Evolutionary conservation across 2,888 invertebrate genomes (phyloP).

Genomic region (Orthosia cruda): DNA sequence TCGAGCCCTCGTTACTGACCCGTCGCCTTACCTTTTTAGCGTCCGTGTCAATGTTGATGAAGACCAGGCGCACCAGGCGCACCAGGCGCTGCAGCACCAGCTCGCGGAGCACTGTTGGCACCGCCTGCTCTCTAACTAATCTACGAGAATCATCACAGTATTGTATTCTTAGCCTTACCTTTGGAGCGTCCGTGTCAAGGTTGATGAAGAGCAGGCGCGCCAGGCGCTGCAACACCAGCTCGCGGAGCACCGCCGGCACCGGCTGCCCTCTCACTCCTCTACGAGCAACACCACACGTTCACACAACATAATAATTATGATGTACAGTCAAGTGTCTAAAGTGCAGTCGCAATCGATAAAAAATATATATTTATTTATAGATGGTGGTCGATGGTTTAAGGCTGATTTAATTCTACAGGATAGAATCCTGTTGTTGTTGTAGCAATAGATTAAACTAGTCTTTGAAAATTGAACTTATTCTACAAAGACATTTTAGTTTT

Average conservation of each 20-base stretch:
- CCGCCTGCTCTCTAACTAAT: constrained; percentile 95
- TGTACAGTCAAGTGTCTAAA: not conserved
- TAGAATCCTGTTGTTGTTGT: too few species aligned
- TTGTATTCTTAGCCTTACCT: constrained; percentile 69
- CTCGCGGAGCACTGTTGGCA: constrained; percentile 93
- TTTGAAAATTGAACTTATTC: too few species aligned
- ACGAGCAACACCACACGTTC: constrained; percentile 87
- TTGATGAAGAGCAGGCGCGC: constrained; percentile 95
- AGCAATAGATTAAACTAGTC: too few species aligned
- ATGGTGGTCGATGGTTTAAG: too few species aligned
- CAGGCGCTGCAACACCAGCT: constrained; percentile 94
- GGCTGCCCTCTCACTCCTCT: constrained; percentile 95
- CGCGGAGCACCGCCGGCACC: constrained; percentile 94
- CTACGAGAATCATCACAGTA: constrained; percentile 89
- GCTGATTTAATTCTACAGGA: too few species aligned
- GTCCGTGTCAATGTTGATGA: constrained; percentile 93
- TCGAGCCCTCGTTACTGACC: too few species aligned
- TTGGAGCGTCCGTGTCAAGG: constrained; percentile 91
- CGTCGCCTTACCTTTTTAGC: constrained; percentile 77
- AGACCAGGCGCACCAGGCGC: constrained; percentile 93
- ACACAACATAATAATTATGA: constrained; percentile 62
- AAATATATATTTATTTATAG: too few species aligned
- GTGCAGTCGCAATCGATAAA: too few species aligned
- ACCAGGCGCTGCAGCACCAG: constrained; percentile 95
- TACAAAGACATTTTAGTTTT: too few species aligned